Evolutionary conservation across 2,797 vertebrate genomes (phyloP).

Genomic region (Rhinella marina): DNA sequence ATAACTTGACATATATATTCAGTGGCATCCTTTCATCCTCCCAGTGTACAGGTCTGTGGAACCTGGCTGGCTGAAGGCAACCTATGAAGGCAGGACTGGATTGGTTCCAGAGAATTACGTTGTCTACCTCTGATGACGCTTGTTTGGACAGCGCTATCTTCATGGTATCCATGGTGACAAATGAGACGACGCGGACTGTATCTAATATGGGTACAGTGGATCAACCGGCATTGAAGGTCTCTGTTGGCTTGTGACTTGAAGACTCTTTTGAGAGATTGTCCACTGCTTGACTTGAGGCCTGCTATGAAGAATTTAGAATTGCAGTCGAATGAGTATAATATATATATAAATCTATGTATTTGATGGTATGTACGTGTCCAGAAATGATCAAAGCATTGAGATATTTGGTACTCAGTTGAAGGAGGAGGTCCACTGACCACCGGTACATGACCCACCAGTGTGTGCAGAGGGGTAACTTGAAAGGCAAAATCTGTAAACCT

Average conservation of each 20-base stretch:
- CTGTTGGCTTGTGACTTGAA: not conserved
- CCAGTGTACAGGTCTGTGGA: conserved; percentile 92
- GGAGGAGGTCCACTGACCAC: conserved; percentile 30
- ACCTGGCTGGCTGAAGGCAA: conserved; percentile 96
- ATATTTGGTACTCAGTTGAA: conserved; percentile 30
- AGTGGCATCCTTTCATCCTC: not conserved
- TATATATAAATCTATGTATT: conserved; percentile 10
- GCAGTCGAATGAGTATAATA: conserved; percentile 5
- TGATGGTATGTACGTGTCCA: not conserved
- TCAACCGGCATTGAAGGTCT: conserved; percentile 62
- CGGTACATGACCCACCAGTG: conserved; percentile 10
- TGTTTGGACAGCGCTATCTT: conserved; percentile 78
- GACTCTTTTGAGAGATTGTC: not conserved
- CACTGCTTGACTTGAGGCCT: conserved; percentile 19
- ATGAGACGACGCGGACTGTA: conserved; percentile 76
- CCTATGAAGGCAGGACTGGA: conserved; percentile 91
- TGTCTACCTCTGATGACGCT: conserved; percentile 84
- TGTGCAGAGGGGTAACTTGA: too few relatives aligned
- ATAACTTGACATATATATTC: too few relatives aligned
- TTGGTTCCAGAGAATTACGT: conserved; percentile 95
- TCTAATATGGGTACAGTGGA: conserved; percentile 77
- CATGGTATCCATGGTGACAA: conserved; percentile 94
- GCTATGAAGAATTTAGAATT: conserved; percentile 33
- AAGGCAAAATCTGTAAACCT: too few relatives aligned
- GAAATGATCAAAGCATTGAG: conserved; percentile 17